phyloP scores from a whole-genome alignment of 2,888 invertebrate species.

The Drosophila kanekoi region DNA sequence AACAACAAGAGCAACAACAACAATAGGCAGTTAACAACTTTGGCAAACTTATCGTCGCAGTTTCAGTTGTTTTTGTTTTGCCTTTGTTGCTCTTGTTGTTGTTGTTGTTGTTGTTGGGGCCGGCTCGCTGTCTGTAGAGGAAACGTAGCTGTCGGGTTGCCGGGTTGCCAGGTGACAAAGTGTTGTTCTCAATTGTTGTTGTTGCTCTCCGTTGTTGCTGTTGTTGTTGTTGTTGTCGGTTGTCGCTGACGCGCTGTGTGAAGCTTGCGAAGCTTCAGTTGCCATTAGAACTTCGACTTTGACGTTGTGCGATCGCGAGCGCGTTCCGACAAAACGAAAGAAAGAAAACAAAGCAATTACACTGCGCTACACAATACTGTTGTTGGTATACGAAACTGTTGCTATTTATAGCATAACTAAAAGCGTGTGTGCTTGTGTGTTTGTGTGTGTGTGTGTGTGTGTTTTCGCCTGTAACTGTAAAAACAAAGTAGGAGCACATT shows the following conservation, averaged over 20 bases:
- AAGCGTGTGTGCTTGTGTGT: slow-evolving; percentile 31
- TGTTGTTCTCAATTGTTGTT: slow-evolving; percentile 29
- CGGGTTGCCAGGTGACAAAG: slow-evolving; percentile 74
- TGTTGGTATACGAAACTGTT: slow-evolving; percentile 38
- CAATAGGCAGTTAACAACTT: slow-evolving; percentile 66
- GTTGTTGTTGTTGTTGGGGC: slow-evolving; percentile 31
- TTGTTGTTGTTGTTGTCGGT: slow-evolving; percentile 31
- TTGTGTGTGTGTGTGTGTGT: slow-evolving; percentile 28
- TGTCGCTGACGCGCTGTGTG: slow-evolving; percentile 46
- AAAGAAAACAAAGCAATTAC: slow-evolving; percentile 37
- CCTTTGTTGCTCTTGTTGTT: slow-evolving; percentile 24
- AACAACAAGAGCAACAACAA: slow-evolving; percentile 42
- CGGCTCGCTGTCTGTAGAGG: slow-evolving; percentile 47
- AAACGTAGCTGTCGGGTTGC: slow-evolving; percentile 45
- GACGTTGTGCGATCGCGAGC: slow-evolving; percentile 74
- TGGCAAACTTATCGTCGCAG: slow-evolving; percentile 58
- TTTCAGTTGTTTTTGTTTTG: slow-evolving; percentile 28
- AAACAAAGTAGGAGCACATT: slow-evolving; percentile 17
- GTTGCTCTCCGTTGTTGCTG: slow-evolving; percentile 21
- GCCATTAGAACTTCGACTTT: slow-evolving; percentile 79
- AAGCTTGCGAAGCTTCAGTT: slow-evolving; percentile 78
- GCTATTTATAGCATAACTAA: slow-evolving; percentile 37
- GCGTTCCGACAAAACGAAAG: slow-evolving; percentile 37
- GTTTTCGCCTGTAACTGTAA: slow-evolving; percentile 36
- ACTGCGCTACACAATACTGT: slow-evolving; percentile 53